Evolutionary conservation across 1,140 invertebrate genomes (phyloP).

Genomic region (Conus betulinus): DNA sequence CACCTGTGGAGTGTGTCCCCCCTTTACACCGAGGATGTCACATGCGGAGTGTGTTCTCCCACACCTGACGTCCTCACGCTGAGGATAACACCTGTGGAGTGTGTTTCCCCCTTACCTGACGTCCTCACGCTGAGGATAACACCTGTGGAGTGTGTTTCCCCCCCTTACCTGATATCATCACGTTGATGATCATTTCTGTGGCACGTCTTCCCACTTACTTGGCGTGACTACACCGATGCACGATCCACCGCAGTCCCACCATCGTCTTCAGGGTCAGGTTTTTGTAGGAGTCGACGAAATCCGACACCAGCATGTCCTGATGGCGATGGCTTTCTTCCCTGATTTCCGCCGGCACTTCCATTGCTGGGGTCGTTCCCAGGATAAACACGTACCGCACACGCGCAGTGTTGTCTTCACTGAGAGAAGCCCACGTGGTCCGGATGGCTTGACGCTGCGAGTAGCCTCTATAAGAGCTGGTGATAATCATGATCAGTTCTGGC

Average conservation of each 20-base stretch:
- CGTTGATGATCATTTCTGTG: background rate
- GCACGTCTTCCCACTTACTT: background rate
- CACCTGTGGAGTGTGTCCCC: too few relatives aligned
- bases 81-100: too few relatives aligned
- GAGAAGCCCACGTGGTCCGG: background rate
- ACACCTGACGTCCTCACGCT: too few relatives aligned
- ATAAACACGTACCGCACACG: slow-evolving; percentile 24
- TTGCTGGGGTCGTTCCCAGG: background rate
- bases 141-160: too few relatives aligned
- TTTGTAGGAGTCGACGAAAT: slow-evolving; percentile 20
- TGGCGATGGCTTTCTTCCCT: background rate
- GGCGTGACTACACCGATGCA: background rate
- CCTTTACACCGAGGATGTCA: too few relatives aligned
- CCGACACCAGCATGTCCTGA: slow-evolving; percentile 6
- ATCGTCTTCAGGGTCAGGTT: slow-evolving; percentile 30
- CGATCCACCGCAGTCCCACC: background rate
- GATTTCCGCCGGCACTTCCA: background rate
- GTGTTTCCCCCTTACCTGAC: too few relatives aligned
- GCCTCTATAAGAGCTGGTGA: background rate
- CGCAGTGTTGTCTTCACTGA: slow-evolving; percentile 9
- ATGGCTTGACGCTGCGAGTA: background rate
- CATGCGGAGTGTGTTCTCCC: too few relatives aligned
- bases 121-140: too few relatives aligned
- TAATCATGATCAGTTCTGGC: background rate
- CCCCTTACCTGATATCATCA: background rate